Percentiles rank a stretch among this genome's conserved stretches.
Evolutionary conservation across 35 echinoderm and acorn worm species (phyloP).

Genomic region (Acanthaster planci): DNA sequence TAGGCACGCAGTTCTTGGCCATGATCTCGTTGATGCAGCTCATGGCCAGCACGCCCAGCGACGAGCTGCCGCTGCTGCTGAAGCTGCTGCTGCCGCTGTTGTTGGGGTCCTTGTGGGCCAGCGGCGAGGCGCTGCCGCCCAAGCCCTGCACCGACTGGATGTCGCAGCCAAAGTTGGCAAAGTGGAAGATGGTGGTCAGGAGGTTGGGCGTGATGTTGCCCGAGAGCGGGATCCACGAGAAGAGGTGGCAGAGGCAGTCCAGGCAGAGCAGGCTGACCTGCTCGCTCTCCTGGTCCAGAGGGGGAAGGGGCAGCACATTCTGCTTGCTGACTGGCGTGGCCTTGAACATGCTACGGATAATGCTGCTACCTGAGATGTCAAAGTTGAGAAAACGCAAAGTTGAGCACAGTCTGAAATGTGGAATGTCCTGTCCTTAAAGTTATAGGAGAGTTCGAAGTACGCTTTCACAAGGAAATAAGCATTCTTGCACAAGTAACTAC

Average conservation of each 20-base stretch:
- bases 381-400: not conserved
- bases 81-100: conserved; percentile 85
- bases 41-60: conserved; percentile 94
- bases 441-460: no score
- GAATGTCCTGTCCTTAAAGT: no score
- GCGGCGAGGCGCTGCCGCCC: conserved; percentile 59
- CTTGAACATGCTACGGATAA: conserved; percentile 96
- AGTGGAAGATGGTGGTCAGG: conserved; percentile 94
- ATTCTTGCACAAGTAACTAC: no score
- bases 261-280: conserved; percentile 70
- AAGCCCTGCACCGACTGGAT: conserved; percentile 87
- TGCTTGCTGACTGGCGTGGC: conserved; percentile 74
- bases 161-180: conserved; percentile 98
- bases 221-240: conserved; percentile 92
- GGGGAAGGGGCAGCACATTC: conserved; percentile 86
- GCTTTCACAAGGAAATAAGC: no score
- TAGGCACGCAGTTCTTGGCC: conserved; percentile 91
- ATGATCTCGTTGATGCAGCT: conserved; percentile 98
- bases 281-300: conserved; percentile 96
- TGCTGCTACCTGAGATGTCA: conserved; percentile 69
- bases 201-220: conserved; percentile 81
- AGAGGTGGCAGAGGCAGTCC: conserved; percentile 80
- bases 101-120: conserved; percentile 18
- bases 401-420: no score
- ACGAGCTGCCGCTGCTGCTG: conserved; percentile 89